Base-by-base conservation (phyloP, 2,113 vertebrate species). In the Crotalus tigris region DNA sequence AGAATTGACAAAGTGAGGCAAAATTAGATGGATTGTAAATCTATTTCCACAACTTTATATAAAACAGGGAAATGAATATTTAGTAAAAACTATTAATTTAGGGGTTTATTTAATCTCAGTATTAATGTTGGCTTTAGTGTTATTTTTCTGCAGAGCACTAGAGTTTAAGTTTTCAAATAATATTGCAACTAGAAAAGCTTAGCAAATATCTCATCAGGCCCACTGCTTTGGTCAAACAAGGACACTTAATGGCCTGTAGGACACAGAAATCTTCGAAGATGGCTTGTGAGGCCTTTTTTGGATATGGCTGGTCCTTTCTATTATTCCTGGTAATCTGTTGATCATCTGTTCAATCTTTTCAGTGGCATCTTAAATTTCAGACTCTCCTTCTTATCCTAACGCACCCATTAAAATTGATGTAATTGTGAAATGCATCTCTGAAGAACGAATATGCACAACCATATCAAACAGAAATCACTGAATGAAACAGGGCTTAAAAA, bases 1-100 rank as follows among this genome's bases (percentile, higher is more conserved):
- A 95, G 91, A 81, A 92, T 95, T 97, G 95, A 96, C 93, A 97
- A 97, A 96, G 92, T 75, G 85, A 94, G 95, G 93, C 93, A 93
- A 96, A 95, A 93, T 94, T 81, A 94, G 86, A 93, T 46, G 95
- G 95, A 90, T 39, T 92, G 92, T 24, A 19, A 93, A 90, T 92
- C n/a, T 39, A 89, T 91, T 91, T 95, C 87, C 88, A 58, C 55
- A 69, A 19, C 26, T 81, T 75, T 51, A 21, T 8, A 69, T 54
- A 51, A 90, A 53, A 39, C 15, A n/a, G 15, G 17, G 5, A 39
- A 46, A 59, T 0, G 10, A 24, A 9, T 12, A 59, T 61, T 61
- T 49, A 19, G 39, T 58, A 44, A 53, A 91, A n/a, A 5, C 33
- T 33, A 75, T 39, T 75, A 75, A 39, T 75, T 33, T 19, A 33